phyloP scores from a whole-genome alignment of 2,888 invertebrate genomes.

The Drosophila kuntzei region DNA sequence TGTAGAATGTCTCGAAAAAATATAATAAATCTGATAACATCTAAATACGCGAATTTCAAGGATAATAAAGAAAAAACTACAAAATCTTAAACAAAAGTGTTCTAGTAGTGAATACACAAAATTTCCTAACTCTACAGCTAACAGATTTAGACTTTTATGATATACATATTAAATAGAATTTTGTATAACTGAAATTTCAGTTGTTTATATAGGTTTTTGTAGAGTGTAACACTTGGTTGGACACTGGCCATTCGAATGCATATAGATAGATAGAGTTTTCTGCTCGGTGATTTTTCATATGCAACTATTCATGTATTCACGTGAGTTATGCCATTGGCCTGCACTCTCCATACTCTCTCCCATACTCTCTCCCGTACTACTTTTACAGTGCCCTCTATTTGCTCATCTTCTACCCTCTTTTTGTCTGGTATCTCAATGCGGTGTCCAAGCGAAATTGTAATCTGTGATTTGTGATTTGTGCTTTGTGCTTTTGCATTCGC shows the following conservation, averaged over 20 bases:
- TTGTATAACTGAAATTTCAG: background rate
- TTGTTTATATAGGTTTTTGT: background rate
- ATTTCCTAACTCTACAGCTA: background rate
- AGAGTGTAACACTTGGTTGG: conserved; percentile 37
- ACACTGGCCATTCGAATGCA: conserved; percentile 55
- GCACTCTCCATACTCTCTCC: conserved; percentile 1
- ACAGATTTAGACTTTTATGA: background rate
- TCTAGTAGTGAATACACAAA: background rate
- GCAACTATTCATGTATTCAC: conserved; percentile 66
- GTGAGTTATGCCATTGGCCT: conserved; percentile 56
- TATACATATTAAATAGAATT: background rate
- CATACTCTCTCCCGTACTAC: background rate
- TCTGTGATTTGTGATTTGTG: conserved; percentile 64
- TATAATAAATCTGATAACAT: too few relatives aligned
- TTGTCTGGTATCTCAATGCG: conserved; percentile 24
- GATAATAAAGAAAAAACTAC: background rate
- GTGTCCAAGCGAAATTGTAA: conserved; percentile 56
- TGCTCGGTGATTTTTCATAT: conserved; percentile 68
- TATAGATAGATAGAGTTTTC: conserved; percentile 65
- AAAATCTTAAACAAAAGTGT: background rate
- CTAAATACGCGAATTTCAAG: too few relatives aligned
- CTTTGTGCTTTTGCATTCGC: conserved; percentile 47
- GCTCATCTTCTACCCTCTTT: conserved; percentile 2
- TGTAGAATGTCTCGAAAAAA: too few relatives aligned
- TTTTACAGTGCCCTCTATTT: background rate